phyloP scores from a whole-genome alignment of 2,888 invertebrate species.

The Subacronicta megacephala region DNA sequence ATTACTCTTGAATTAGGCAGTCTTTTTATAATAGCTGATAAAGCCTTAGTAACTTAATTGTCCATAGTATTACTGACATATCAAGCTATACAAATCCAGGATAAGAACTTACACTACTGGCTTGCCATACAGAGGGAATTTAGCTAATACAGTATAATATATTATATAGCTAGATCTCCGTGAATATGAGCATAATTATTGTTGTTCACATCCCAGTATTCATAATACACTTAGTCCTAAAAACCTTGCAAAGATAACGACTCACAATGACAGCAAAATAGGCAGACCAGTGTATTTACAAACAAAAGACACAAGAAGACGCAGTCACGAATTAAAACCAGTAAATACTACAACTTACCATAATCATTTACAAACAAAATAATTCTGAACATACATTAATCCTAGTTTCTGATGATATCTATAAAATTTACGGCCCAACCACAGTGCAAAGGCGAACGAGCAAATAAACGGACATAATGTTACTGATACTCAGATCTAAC shows the following conservation, averaged over 20 bases:
- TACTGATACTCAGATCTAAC: slow-evolving; percentile 52
- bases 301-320: slow-evolving; percentile 32
- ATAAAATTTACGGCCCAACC: slow-evolving; percentile 45
- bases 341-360: slow-evolving; percentile 34
- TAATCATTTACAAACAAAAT: slow-evolving; percentile 49
- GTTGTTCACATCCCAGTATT: neutral
- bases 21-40: too few relatives aligned
- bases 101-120: too few relatives aligned
- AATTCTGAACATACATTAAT: slow-evolving; percentile 43
- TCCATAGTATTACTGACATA: too few relatives aligned
- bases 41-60: too few relatives aligned
- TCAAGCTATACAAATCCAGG: too few relatives aligned
- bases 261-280: slow-evolving; percentile 18
- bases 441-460: slow-evolving; percentile 55
- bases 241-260: slow-evolving; percentile 31
- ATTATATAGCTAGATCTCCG: too few relatives aligned
- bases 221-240: slow-evolving; percentile 1
- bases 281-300: slow-evolving; percentile 31
- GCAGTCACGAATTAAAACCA: slow-evolving; percentile 34
- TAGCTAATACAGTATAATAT: too few relatives aligned
- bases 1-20: too few relatives aligned
- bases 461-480: slow-evolving; percentile 54
- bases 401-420: slow-evolving; percentile 54
- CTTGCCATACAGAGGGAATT: too few relatives aligned
- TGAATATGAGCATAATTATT: slow-evolving; percentile 1